Evolutionary conservation across 1,140 invertebrate genomes (phyloP), one percentile per base, ranked within the genome.

Genomic region (Danaus plexippus): DNA sequence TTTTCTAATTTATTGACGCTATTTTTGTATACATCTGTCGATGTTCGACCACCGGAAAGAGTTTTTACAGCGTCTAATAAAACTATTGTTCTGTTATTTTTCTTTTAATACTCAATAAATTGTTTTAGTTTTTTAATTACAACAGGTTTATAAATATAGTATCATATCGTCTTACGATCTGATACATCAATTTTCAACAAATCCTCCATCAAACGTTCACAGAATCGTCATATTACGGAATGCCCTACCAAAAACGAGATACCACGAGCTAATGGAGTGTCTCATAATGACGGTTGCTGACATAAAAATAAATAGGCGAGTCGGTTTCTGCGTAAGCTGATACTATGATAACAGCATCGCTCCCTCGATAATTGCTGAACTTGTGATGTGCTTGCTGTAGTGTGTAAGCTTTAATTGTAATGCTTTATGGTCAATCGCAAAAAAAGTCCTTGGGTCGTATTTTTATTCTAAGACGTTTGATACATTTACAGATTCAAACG

Each of bases 281-380:
- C 81, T 83, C 79, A 84, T 87, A 84, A 87, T 87, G 83, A 84
- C 80, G 81, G 80, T 82, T 84, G 80, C 78, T 85, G 84, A 87
- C 84, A 87, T 87, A 87, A 87, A 87, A 87, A 87, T 87, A 87
- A 87, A 87, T 87, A 87, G 81, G 73, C 81, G 72, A 85, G 71
- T 87, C 84, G 76, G 84, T 87, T 87, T 87, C 81, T 87, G 79
- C 79, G 81, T 87, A 87, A 87, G 84, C 79, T 78, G 84, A 87
- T 87, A 87, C 84, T 87, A 87, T 87, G 84, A 87, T 87, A 87
- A 87, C 83, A 84, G 78, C 80, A 78, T 78, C 79, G 75, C 78
- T 75, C 80, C 80, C 79, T 67, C 79, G 77, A 86, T 86, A 86
- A 86, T 86, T 86, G 81, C 80, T 76, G 69, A 84, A 84, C 74